phyloP scores from a whole-genome alignment of 30 jellyfish, hydroid and myxozoan species.

The Hydractinia echinata region DNA sequence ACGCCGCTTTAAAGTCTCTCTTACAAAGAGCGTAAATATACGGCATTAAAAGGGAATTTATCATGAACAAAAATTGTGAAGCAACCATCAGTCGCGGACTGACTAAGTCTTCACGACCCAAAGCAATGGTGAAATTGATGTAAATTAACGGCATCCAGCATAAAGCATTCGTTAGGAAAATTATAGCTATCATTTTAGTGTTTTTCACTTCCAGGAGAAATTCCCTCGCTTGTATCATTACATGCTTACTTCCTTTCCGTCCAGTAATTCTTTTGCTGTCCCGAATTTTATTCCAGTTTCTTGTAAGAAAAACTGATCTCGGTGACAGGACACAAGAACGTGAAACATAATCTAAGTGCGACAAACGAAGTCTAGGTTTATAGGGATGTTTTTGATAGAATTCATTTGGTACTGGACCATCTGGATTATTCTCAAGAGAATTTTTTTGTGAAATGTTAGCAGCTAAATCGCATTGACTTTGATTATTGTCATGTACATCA shows the following conservation, averaged over 20 bases:
- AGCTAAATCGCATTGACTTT: too few relatives aligned
- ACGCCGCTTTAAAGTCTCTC: conserved; percentile 51
- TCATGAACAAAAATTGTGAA: conserved; percentile 44
- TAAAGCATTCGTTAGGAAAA: conserved; percentile 41
- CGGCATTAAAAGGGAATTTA: conserved; percentile 54
- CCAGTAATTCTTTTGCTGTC: neutral
- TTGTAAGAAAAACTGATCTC: too few relatives aligned
- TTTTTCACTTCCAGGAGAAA: conserved; percentile 44
- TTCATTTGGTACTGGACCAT: neutral
- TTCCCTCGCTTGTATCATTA: neutral
- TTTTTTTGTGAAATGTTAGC: too few relatives aligned
- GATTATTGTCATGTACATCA: too few relatives aligned
- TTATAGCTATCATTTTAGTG: conserved; percentile 47
- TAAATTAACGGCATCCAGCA: conserved; percentile 72
- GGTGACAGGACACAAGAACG: too few relatives aligned
- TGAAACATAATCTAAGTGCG: too few relatives aligned
- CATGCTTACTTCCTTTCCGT: neutral
- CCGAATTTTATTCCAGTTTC: too few relatives aligned
- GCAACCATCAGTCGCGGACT: conserved; percentile 31
- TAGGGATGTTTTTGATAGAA: neutral
- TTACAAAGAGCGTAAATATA: conserved; percentile 63
- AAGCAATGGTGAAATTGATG: conserved; percentile 49
- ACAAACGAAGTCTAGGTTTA: too few relatives aligned
- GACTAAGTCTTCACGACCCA: conserved; percentile 40
- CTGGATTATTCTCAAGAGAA: too few relatives aligned